phyloP scores from a whole-genome alignment of 2,888 invertebrate species.

The Pachliopta kotzebuea region DNA sequence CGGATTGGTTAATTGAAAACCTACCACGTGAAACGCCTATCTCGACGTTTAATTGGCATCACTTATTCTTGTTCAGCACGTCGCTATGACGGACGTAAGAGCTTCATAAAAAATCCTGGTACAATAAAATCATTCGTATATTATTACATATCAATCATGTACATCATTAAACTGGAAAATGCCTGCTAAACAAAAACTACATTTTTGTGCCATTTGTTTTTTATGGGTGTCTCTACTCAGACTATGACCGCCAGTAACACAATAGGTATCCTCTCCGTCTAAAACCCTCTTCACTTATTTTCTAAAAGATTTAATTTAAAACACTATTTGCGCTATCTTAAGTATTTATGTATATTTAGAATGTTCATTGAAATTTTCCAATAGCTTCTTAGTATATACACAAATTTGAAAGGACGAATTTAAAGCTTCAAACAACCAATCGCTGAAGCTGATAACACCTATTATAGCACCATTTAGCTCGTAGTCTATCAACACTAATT shows the following conservation, averaged over 20 bases:
- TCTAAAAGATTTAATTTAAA: no score
- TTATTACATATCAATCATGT: background rate
- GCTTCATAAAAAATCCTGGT: background rate
- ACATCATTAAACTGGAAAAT: background rate
- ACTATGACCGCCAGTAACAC: no score
- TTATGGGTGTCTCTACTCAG: no score
- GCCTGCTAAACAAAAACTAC: background rate
- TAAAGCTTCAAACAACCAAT: conserved; percentile 33
- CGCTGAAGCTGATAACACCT: conserved; percentile 56
- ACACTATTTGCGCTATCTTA: background rate
- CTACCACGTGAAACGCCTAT: conserved; percentile 6
- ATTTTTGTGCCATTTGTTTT: no score
- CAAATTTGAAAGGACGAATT: background rate
- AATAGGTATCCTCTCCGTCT: no score
- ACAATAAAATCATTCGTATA: background rate
- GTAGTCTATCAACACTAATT: conserved; percentile 17
- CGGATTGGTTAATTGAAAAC: conserved; percentile 33
- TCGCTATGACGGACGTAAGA: background rate
- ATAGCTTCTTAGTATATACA: background rate
- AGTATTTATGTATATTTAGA: no score
- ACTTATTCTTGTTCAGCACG: conserved; percentile 3
- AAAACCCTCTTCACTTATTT: no score
- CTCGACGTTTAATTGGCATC: conserved; percentile 9
- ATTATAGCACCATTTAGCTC: conserved; percentile 40
- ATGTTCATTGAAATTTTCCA: background rate